Conservation (phyloP, 2,888 invertebrate species). For the Cordilura impudica region DNA sequence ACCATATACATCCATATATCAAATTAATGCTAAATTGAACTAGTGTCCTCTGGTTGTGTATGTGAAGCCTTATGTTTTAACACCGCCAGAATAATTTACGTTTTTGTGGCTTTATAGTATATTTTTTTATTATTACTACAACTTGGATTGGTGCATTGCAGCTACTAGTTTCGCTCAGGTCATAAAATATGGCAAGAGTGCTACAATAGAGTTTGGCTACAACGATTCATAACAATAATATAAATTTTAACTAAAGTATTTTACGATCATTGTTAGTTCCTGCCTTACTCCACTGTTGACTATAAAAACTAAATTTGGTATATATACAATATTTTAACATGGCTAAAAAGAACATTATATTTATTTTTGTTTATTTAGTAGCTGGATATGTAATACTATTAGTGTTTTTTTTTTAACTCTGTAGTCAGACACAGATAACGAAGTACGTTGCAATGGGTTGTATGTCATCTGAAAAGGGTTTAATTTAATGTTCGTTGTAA, state of each 20-base stretch:
- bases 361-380: conserved; percentile 54
- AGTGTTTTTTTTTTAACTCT: background rate
- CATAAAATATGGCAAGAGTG: conserved; percentile 68
- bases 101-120: conserved; percentile 72
- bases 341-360: conserved; percentile 57
- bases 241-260: too few relatives aligned
- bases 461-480: conserved; percentile 46
- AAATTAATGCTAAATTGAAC: too few relatives aligned
- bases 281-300: too few relatives aligned
- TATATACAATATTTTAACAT: too few relatives aligned
- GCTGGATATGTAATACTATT: background rate
- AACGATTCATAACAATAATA: too few relatives aligned
- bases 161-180: conserved; percentile 60
- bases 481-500: conserved; percentile 41
- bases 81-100: conserved; percentile 70
- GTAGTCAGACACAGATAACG: conserved; percentile 37
- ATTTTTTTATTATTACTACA: conserved; percentile 71
- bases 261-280: too few relatives aligned
- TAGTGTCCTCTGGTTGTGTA: too few relatives aligned
- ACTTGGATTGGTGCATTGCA: conserved; percentile 60
- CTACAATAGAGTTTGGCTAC: too few relatives aligned
- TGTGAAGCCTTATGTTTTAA: background rate
- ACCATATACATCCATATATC: too few relatives aligned
- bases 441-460: conserved; percentile 3
- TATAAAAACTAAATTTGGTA: too few relatives aligned